Base-by-base conservation (phyloP, 1,140 invertebrate species). In the Pomacea maculata region DNA sequence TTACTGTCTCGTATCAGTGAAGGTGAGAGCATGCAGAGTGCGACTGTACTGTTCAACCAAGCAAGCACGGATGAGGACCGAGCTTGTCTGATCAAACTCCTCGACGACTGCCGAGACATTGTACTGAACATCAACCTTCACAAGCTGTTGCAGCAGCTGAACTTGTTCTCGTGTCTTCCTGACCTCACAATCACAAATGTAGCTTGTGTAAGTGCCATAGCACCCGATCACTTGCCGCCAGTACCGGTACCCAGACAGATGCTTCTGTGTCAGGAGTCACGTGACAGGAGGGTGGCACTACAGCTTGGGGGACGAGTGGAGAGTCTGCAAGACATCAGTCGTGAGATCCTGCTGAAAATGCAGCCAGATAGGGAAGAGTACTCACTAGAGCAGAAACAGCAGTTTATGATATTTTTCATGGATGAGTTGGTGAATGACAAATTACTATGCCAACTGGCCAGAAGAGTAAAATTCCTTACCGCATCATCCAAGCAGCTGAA, bases 401-500 rank as follows among this genome's bases (percentile, higher is more conserved):
- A 75, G 7, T 79, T 82, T 64, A 79, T 82, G 81, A 68, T 65
- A 34, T 82, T 64, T 65, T 63, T 82, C 19, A 55, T 79, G 63
- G 63, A 82, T 7, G 19, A 74, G 11, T 71, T 68, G 34, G 11
- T 67, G 29, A 57, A 54, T 19, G 76, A 68, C 3, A 17, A 6
- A 29, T 17, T 11, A 10, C 57, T 79, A 10, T 52, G n/a, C 14
- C 17, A 65, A 17, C 54, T 75, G 25, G 71, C 77, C 17, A 67
- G 12, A 17, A 29, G 61, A 64, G 29, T 82, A 17, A 15, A 19
- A n/a, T 82, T 82, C 74, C 57, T 82, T 52, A 11, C 54, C 45
- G 61, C 80, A 52, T 55, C 73, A 34, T 21, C 29, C 8, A 25
- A 25, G 25, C 74, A 55, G 9, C 34, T 63, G 19, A 25, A 55